These are phyloP conservation scores for Autographa pulchrina DNA, from an alignment of 2,888 invertebrate genomes.

Conservation along the genomic window DNA sequence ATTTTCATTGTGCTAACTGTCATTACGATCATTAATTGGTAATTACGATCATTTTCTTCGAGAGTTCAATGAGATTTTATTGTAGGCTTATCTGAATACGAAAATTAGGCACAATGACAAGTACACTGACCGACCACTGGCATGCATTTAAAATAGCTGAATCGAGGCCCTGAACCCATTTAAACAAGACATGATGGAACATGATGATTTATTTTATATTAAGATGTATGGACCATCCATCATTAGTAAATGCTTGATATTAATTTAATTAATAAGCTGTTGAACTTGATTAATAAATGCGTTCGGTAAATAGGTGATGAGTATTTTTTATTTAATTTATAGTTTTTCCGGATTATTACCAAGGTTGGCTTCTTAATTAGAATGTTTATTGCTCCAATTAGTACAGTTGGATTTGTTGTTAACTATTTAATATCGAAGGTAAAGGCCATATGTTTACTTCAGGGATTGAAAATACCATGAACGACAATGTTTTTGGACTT, in stretches of 20 bases:
- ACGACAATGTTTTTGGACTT: no score
- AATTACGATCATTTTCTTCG: no score
- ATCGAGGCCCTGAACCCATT: constrained; percentile 11
- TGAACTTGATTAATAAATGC: constrained; percentile 20
- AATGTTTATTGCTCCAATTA: neutral
- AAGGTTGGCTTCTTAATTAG: neutral
- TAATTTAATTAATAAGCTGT: constrained; percentile 29
- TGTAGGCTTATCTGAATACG: no score
- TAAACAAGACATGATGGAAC: constrained; percentile 16
- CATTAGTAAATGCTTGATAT: constrained; percentile 13
- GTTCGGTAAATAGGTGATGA: neutral
- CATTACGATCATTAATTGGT: no score
- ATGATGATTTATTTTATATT: constrained; percentile 45
- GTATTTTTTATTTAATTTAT: neutral
- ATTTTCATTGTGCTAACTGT: no score
- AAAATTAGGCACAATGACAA: no score
- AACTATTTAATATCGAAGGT: neutral
- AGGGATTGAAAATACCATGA: no score
- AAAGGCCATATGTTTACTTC: neutral
- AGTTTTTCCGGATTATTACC: neutral
- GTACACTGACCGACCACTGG: no score
- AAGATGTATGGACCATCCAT: constrained; percentile 28
- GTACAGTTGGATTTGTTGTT: neutral
- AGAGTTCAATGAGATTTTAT: no score
- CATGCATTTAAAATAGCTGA: no score